Conservation (phyloP, 2,888 invertebrate genomes). For the Chrysolina oricalcia region DNA sequence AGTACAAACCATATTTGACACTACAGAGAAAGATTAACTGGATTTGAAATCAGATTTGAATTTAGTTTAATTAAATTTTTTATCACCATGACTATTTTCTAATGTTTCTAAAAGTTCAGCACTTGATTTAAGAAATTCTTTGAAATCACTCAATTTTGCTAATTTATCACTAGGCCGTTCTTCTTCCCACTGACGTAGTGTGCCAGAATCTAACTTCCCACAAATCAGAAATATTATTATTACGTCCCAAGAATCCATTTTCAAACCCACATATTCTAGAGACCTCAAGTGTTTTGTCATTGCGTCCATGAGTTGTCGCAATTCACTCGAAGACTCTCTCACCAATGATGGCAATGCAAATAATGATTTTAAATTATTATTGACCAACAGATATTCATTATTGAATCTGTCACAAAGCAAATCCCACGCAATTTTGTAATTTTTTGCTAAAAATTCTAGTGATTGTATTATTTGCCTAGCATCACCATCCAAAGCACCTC, state of each 20-base stretch:
- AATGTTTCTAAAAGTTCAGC: slow-evolving; percentile 28
- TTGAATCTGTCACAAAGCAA: slow-evolving; percentile 44
- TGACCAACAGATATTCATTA: slow-evolving; percentile 40
- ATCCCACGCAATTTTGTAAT: slow-evolving; percentile 47
- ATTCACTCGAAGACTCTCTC: slow-evolving; percentile 31
- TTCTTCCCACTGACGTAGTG: slow-evolving; percentile 36
- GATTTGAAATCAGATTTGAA: no score
- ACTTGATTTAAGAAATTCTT: slow-evolving; percentile 26
- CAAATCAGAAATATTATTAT: slow-evolving; percentile 44
- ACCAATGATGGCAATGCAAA: slow-evolving; percentile 33
- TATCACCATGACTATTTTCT: slow-evolving; percentile 2
- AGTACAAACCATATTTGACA: background rate
- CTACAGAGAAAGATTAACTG: no score
- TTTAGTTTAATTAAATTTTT: no score
- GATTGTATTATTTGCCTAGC: slow-evolving; percentile 40
- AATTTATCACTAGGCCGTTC: slow-evolving; percentile 14
- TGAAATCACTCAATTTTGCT: slow-evolving; percentile 20
- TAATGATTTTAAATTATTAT: slow-evolving; percentile 46
- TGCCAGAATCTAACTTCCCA: slow-evolving; percentile 31
- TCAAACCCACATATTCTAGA: slow-evolving; percentile 39
- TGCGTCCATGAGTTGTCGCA: slow-evolving; percentile 37
- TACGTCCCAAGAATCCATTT: slow-evolving; percentile 45
- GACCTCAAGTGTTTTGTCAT: slow-evolving; percentile 44
- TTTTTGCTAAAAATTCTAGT: slow-evolving; percentile 47
- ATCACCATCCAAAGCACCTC: slow-evolving; percentile 35